Evolutionary conservation across 2,113 vertebrate genomes (phyloP).

Genomic region (Limanda limanda): DNA sequence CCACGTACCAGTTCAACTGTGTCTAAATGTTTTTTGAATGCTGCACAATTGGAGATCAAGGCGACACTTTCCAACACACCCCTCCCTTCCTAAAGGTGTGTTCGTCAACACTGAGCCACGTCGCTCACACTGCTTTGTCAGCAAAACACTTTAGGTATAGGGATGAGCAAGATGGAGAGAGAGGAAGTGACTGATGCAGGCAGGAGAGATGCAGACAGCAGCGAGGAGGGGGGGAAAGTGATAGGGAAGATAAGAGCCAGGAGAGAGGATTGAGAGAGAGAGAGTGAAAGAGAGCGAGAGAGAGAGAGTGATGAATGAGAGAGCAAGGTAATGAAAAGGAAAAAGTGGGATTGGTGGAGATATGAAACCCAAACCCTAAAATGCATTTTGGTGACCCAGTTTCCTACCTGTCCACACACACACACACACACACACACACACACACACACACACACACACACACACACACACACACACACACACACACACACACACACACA

Average conservation of each 20-base stretch:
- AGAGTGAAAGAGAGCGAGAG: background rate
- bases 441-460: background rate
- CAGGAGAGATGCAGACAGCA: slow-evolving; percentile 14
- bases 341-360: background rate
- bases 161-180: slow-evolving; percentile 1
- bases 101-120: slow-evolving; percentile 43
- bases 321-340: slow-evolving; percentile 1
- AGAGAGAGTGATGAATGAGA: slow-evolving; percentile 14
- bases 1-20: background rate
- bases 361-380: slow-evolving; percentile 13
- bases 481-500: slow-evolving; percentile 8
- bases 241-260: slow-evolving; percentile 33
- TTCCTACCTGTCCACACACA: slow-evolving; percentile 49
- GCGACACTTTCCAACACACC: too few species aligned
- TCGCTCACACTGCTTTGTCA: slow-evolving; percentile 45
- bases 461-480: background rate
- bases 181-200: slow-evolving; percentile 31
- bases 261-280: slow-evolving; percentile 14
- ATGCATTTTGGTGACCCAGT: slow-evolving; percentile 49
- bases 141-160: slow-evolving; percentile 21
- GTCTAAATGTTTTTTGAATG: background rate
- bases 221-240: slow-evolving; percentile 3
- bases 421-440: background rate
- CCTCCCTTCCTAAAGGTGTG: slow-evolving; percentile 21
- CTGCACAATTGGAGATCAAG: background rate